These are phyloP conservation scores for Venusia cambrica DNA, from an alignment of 2,888 invertebrate genomes.

Conservation along the genomic window DNA sequence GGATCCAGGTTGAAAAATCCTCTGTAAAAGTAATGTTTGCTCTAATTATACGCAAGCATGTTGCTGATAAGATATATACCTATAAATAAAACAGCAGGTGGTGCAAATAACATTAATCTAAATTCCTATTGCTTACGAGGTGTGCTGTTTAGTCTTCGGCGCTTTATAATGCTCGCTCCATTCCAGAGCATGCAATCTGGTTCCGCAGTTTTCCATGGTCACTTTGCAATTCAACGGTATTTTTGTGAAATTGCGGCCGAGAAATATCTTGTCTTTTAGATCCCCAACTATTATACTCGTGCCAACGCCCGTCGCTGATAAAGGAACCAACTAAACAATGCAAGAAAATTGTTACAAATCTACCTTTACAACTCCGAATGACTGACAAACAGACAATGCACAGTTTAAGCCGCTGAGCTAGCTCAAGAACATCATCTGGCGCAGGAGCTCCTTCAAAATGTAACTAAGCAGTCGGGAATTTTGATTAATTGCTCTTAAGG, in stretches of 20 bases:
- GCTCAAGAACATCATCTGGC: too few relatives aligned
- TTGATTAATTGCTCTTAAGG: too few relatives aligned
- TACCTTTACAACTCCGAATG: too few relatives aligned
- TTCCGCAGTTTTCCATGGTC: slow-evolving; percentile 78
- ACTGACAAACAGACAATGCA: too few relatives aligned
- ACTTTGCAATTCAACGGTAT: slow-evolving; percentile 62
- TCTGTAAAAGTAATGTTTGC: slow-evolving; percentile 45
- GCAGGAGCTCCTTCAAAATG: too few relatives aligned
- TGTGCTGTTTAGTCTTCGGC: slow-evolving; percentile 55
- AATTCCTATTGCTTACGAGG: slow-evolving; percentile 44
- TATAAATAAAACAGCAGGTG: too few relatives aligned
- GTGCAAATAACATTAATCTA: too few relatives aligned
- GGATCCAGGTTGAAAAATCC: slow-evolving; percentile 73
- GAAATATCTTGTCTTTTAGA: slow-evolving; percentile 76
- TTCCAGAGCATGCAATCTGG: slow-evolving; percentile 71
- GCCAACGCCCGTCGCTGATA: slow-evolving; percentile 83
- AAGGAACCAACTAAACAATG: slow-evolving; percentile 45
- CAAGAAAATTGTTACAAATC: background rate
- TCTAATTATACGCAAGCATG: too few relatives aligned
- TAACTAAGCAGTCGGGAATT: too few relatives aligned
- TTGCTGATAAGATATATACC: too few relatives aligned
- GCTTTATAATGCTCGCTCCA: slow-evolving; percentile 74
- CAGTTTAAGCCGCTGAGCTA: too few relatives aligned
- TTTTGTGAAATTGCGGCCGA: slow-evolving; percentile 84
- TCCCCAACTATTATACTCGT: slow-evolving; percentile 84